These are phyloP conservation scores for Pseudomyrmex flavicornis DNA, from an alignment of 1,140 invertebrate species.

Conservation along the genomic window DNA sequence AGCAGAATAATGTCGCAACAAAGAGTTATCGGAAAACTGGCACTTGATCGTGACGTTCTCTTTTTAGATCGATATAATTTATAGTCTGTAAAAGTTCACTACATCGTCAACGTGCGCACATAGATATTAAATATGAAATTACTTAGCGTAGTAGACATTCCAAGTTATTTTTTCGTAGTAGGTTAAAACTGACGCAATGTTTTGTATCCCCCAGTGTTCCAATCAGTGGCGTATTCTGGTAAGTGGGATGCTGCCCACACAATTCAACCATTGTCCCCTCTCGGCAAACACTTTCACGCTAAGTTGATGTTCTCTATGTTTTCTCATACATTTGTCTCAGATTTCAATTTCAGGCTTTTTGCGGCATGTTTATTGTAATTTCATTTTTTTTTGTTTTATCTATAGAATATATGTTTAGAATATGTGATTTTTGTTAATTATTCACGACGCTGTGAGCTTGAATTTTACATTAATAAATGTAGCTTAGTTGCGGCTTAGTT, in stretches of 20 bases:
- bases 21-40: too few species aligned
- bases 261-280: conserved; percentile 74
- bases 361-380: conserved; percentile 78
- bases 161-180: conserved; percentile 58
- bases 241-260: conserved; percentile 88
- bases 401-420: conserved; percentile 30
- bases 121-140: conserved; percentile 41
- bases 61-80: too few species aligned
- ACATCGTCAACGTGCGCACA: not conserved
- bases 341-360: conserved; percentile 74
- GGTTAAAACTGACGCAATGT: conserved; percentile 84
- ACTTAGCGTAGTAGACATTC: conserved; percentile 47
- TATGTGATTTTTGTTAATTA: conserved; percentile 64
- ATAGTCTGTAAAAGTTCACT: too few species aligned
- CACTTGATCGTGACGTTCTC: too few species aligned
- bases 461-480: conserved; percentile 68
- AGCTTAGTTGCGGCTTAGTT: conserved; percentile 62
- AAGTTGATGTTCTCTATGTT: conserved; percentile 78
- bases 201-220: conserved; percentile 92
- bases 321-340: conserved; percentile 65
- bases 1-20: not conserved
- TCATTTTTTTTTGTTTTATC: conserved; percentile 59
- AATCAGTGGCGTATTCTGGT: conserved; percentile 97
- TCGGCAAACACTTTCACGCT: conserved; percentile 82
- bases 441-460: conserved; percentile 57